Base-by-base conservation (phyloP, 2,113 vertebrate species). In the Misgurnus mizolepis region DNA sequence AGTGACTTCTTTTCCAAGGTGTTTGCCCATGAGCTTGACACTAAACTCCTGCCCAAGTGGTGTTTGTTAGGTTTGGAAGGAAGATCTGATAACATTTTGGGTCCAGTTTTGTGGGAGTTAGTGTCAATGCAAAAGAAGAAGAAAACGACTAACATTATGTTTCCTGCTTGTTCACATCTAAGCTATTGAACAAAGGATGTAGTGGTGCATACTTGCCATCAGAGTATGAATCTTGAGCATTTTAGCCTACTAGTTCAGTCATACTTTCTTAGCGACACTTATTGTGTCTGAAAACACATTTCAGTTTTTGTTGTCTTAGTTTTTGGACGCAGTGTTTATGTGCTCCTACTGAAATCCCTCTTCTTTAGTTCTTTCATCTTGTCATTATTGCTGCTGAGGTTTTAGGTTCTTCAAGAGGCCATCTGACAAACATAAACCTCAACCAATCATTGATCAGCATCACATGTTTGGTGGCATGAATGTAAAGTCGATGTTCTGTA, bases 1-100 rank as follows among this genome's bases (percentile, higher is more conserved):
- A 84, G 73, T 5, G 34, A 84, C 67, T 77, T 61, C 41, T 77
- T 67, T 68, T 34, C 22, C 27, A 34, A 34, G 2, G 27, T 34
- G 27, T 34, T 34, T 80, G 60, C 61, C 14, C 27, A 49, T 15
- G 7, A 70, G 64, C 56, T 71, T 67, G 65, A 71, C 64, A 41
- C 47, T 49, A 76, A 79, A 56, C 40, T 79, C 65, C 70, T 79
- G 55, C 53, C 58, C 55, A 55, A 22, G 43, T 79, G 27, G 76
- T 53, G 61, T 79, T 79, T n/a, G 27, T 7, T 71, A n/a, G 58
- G 39, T 71, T 15, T 47, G 50, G 17, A 8, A 8, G 45, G 50
- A 41, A 79, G 65, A 14, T 49, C 65, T 14, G 34, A 47, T 61
- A 7, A 61, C 70, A 69, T 18, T 49, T 69, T 69, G 11, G 6